Evolutionary conservation across 1,140 invertebrate genomes (phyloP), one percentile per base, ranked within the genome.

Genomic region (Heliconius hermathena): DNA sequence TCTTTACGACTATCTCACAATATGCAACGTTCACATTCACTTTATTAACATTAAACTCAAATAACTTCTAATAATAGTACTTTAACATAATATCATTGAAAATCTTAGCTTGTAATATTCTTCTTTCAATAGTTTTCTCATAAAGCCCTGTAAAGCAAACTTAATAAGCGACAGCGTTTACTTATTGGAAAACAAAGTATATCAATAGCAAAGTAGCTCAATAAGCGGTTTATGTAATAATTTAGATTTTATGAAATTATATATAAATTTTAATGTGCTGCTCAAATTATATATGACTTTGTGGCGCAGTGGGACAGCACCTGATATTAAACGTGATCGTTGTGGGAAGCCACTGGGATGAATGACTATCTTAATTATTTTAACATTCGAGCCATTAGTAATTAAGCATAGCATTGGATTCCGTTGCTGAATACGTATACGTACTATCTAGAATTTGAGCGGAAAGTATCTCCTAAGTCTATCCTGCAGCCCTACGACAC

Each of bases 151-250:
- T 26, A 60, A 60, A 26, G 22, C 22, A 60, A 60, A 26, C n/a
- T 60, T 60, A 26, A 60, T 60, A 60, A 60, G 22, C 22, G 57
- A 60, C 26, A 26, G n/a, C 57, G 57, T 60, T 60, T 60, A 60
- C 57, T 60, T 60, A 60, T 60, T 60, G 57, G 4, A 22, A 60
- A 60, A 11, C 11, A 29, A 60, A 60, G 22, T 60, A n/a, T 22
- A 57, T 11, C 29, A 29, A 29, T 29, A 29, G 29, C 29, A 29
- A 29, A 29, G 29, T 60, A 26, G 22, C 57, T 60, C 8, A 60
- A 26, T 60, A 60, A 60, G 57, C 57, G 22, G 11, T 60, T 26
- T 60, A 26, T 22, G 22, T 60, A 16, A 60, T 26, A 60, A 60
- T 60, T 60, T 29, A 13, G 11, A 60, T 60, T 60, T 60, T 60